Evolutionary conservation across 2,113 vertebrate species (phyloP).

Genomic region (Hucho hucho): DNA sequence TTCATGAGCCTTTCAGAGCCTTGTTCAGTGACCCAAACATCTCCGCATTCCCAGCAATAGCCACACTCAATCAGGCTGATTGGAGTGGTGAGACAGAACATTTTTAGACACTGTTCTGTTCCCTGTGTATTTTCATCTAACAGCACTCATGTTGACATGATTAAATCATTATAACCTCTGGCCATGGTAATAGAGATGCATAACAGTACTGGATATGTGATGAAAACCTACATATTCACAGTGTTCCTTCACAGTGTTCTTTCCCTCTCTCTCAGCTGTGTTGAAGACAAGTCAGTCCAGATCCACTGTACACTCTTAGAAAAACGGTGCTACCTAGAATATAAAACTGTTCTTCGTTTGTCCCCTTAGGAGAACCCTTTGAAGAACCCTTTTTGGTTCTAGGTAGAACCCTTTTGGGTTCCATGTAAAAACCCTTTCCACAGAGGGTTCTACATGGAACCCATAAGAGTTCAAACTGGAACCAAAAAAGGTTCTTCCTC

Average conservation of each 20-base stretch:
- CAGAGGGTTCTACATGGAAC: too few relatives aligned
- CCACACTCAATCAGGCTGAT: slow-evolving; percentile 36
- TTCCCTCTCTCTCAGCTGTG: slow-evolving; percentile 58
- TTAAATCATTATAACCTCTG: slow-evolving; percentile 66
- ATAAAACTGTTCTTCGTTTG: too few relatives aligned
- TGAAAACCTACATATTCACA: slow-evolving; percentile 58
- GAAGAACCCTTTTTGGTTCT: too few relatives aligned
- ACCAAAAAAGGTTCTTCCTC: too few relatives aligned
- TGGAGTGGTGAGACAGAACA: slow-evolving; percentile 41
- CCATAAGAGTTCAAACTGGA: too few relatives aligned
- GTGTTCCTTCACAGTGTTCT: slow-evolving; percentile 44
- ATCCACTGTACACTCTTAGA: slow-evolving; percentile 64
- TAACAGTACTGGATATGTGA: slow-evolving; percentile 71
- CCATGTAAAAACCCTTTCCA: too few relatives aligned
- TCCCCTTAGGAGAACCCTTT: too few relatives aligned
- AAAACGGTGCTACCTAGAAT: too few relatives aligned
- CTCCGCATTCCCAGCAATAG: slow-evolving; percentile 17
- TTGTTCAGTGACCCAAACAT: slow-evolving; percentile 29
- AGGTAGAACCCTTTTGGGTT: too few relatives aligned
- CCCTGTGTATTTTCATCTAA: slow-evolving; percentile 64
- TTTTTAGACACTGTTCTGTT: slow-evolving; percentile 49
- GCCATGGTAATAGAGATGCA: slow-evolving; percentile 36
- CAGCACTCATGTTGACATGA: slow-evolving; percentile 59
- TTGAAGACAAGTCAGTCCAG: slow-evolving; percentile 55
- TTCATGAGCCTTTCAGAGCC: slow-evolving; percentile 17